Base-by-base conservation (phyloP, 2,888 invertebrate species). In the Xestia xanthographa region DNA sequence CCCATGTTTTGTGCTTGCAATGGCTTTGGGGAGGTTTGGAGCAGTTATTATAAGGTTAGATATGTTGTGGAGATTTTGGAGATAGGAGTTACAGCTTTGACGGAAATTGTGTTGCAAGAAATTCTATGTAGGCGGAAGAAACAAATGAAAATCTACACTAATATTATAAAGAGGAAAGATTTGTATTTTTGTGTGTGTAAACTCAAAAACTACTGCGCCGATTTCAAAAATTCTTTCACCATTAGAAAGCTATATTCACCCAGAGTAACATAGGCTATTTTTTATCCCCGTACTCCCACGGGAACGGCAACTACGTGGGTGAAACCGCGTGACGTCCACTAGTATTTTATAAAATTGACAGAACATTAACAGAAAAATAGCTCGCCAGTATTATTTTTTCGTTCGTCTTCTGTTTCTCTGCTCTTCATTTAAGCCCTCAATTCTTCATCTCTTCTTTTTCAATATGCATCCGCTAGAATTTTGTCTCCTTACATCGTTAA, bases 11-110 rank as follows among this genome's bases (percentile, higher is more conserved):
- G 82, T 72, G 79, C 77, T 5, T 50, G 72, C 29, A 65, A 68
- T 66, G 67, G 71, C 34, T 78, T 73, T 67, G 70, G 72, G 76
- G 56, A 71, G 65, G 66, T 48, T 77, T 74, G 67, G 66, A 62
- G 20, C 58, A 4, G 71, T 66, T 65, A 72, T 75, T 82, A 82
- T 74, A 82, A 73, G 60, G 71, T 68, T 80, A 63, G 66, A 76
- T 82, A 53, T 66, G 53, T 69, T 56, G 29, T 53, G 29, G 34
- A 72, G 73, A 67, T 79, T 41, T 20, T 50, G n/a, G 74, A 66
- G 76, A 79, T 76, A 62, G 1, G 43, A 48, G 29, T 14, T 14
- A 14, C n/a, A 43, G 65, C 29, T 71, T 63, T 53, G 45, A 45
- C 62, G 62, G 12, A 34, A 77, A 63, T 41, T 41, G 9, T 41